Percentiles rank a stretch among this genome's conserved stretches.
phyloP scores from a whole-genome alignment of 2,888 invertebrate genomes.

The Acrobasis repandana region DNA sequence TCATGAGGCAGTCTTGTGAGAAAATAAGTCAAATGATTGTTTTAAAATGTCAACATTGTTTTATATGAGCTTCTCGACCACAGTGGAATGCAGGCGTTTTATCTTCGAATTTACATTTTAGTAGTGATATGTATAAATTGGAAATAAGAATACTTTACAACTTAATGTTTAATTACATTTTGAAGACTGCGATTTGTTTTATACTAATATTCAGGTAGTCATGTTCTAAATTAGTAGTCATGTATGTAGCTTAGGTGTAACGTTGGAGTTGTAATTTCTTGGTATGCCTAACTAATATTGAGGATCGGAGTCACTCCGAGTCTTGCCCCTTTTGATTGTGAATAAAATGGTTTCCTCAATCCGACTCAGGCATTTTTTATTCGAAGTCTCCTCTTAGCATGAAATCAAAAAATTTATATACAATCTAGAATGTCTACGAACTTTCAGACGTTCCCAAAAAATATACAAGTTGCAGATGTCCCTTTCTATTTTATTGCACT shows the following conservation, averaged over 20 bases:
- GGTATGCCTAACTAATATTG: conserved; percentile 40
- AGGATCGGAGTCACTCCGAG: conserved; percentile 51
- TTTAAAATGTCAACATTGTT: neutral
- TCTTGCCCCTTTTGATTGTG: conserved; percentile 47
- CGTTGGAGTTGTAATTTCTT: conserved; percentile 37
- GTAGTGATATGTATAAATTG: conserved; percentile 33
- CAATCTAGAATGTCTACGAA: too few species aligned
- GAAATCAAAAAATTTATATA: too few species aligned
- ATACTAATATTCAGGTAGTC: conserved; percentile 44
- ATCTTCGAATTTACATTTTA: conserved; percentile 55
- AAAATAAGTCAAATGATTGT: too few species aligned
- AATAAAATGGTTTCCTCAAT: conserved; percentile 32
- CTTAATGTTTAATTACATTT: conserved; percentile 42
- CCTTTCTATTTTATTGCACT: too few species aligned
- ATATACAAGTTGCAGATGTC: too few species aligned
- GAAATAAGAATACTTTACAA: conserved; percentile 35
- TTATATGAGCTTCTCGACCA: conserved; percentile 32
- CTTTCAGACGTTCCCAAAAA: too few species aligned
- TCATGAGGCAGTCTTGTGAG: too few species aligned
- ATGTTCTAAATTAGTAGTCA: conserved; percentile 29
- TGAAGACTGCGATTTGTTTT: conserved; percentile 54
- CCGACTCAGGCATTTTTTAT: conserved; percentile 1
- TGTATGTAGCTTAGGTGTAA: conserved; percentile 25
- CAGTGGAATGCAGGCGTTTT: conserved; percentile 29
- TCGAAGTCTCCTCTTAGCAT: neutral